phyloP scores from a whole-genome alignment of 2,888 invertebrate species.

The Dendrolimus pini region DNA sequence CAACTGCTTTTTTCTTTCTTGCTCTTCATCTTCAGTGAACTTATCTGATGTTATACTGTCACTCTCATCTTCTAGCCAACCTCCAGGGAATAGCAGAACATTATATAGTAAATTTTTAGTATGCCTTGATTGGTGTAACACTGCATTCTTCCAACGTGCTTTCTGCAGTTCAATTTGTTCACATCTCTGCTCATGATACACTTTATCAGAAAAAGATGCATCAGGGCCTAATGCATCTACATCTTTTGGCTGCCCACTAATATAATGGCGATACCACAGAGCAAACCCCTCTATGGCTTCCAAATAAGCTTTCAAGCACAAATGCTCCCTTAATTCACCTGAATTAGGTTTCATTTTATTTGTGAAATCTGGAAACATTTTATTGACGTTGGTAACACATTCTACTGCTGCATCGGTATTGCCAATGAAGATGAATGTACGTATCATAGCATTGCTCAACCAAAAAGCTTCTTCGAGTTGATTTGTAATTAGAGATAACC shows the following conservation, averaged over 20 bases:
- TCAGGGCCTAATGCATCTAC: slow-evolving; percentile 76
- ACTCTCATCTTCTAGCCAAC: slow-evolving; percentile 89
- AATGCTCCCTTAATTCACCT: slow-evolving; percentile 84
- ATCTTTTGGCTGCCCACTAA: slow-evolving; percentile 86
- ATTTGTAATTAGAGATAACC: slow-evolving; percentile 87
- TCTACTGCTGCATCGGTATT: slow-evolving; percentile 90
- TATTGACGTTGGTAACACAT: slow-evolving; percentile 72
- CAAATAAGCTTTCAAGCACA: slow-evolving; percentile 92
- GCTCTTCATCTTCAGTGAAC: slow-evolving; percentile 59
- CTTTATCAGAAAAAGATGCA: slow-evolving; percentile 89
- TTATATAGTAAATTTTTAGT: slow-evolving; percentile 89
- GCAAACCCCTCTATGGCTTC: slow-evolving; percentile 92
- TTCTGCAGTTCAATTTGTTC: slow-evolving; percentile 87
- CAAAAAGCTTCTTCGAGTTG: slow-evolving; percentile 89
- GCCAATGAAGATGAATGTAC: slow-evolving; percentile 87
- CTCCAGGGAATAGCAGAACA: slow-evolving; percentile 91
- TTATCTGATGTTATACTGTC: slow-evolving; percentile 65
- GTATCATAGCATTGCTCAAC: slow-evolving; percentile 93
- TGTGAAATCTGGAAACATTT: slow-evolving; percentile 54
- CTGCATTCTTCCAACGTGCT: slow-evolving; percentile 83
- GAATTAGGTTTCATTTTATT: slow-evolving; percentile 55
- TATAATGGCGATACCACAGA: slow-evolving; percentile 91
- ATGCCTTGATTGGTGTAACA: slow-evolving; percentile 83
- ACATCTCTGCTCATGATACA: slow-evolving; percentile 90
- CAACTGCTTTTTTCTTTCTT: slow-evolving; percentile 81